Evolutionary conservation across 2,888 invertebrate species (phyloP).

Genomic region (Torymus auratus): DNA sequence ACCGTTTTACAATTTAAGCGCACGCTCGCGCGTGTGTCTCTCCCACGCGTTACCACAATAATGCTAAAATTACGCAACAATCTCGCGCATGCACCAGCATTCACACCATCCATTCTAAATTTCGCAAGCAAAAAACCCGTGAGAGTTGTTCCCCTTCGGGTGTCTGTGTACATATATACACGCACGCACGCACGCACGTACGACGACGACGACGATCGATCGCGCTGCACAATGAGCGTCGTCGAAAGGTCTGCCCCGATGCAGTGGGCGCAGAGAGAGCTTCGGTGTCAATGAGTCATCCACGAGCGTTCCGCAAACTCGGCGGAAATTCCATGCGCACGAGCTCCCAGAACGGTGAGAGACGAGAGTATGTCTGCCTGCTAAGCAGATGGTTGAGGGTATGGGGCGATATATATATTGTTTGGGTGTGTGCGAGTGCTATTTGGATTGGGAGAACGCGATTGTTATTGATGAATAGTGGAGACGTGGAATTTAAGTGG

Average conservation of each 20-base stretch:
- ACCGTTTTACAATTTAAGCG: too few relatives aligned
- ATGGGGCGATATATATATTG: too few relatives aligned
- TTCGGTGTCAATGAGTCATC: conserved; percentile 41
- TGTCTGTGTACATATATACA: not conserved
- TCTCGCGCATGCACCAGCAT: too few relatives aligned
- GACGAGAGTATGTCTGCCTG: too few relatives aligned
- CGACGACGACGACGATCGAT: not conserved
- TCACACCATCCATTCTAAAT: too few relatives aligned
- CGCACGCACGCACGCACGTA: not conserved
- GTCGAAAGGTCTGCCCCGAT: not conserved
- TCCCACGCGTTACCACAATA: conserved; percentile 1
- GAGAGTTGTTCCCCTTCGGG: conserved; percentile 10
- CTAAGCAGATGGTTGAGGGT: too few relatives aligned
- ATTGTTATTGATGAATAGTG: too few relatives aligned
- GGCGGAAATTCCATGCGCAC: not conserved
- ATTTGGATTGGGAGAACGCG: too few relatives aligned
- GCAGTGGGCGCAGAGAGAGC: not conserved
- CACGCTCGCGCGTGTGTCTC: not conserved
- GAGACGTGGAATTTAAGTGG: too few relatives aligned
- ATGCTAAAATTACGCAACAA: too few relatives aligned
- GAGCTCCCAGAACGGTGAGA: not conserved
- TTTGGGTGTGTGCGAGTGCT: too few relatives aligned
- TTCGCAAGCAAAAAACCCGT: too few relatives aligned
- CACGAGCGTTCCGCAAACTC: conserved; percentile 9
- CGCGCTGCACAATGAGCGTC: not conserved